These are phyloP conservation scores for Drosophila flavopinicola DNA, from an alignment of 2,888 invertebrate genomes.

Conservation along the genomic window DNA sequence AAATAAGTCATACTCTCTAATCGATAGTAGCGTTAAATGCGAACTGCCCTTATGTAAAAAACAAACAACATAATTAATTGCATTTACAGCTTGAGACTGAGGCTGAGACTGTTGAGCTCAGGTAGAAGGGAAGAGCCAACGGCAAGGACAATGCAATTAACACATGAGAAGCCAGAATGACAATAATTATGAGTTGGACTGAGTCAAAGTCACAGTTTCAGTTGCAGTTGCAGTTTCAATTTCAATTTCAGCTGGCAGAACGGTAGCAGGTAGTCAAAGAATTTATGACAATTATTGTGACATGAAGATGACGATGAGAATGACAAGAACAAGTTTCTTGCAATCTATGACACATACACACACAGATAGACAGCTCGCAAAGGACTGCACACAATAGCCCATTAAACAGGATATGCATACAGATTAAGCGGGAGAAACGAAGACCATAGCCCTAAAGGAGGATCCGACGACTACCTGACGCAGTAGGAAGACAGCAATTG, in stretches of 20 bases:
- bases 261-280: conserved; percentile 70
- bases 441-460: conserved; percentile 47
- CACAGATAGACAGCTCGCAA: conserved; percentile 48
- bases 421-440: conserved; percentile 49
- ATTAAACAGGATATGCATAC: conserved; percentile 61
- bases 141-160: conserved; percentile 43
- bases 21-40: conserved; percentile 27
- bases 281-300: conserved; percentile 76
- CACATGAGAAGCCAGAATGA: conserved; percentile 27
- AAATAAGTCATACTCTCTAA: conserved; percentile 26
- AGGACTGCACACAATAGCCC: conserved; percentile 38
- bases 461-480: conserved; percentile 52
- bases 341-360: background rate
- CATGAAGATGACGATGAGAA: conserved; percentile 42
- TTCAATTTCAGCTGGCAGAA: conserved; percentile 7
- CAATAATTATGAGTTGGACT: background rate
- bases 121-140: conserved; percentile 27
- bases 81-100: conserved; percentile 56
- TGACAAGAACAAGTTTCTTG: conserved; percentile 22
- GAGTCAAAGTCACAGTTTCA: conserved; percentile 1
- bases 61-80: conserved; percentile 46
- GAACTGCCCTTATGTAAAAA: background rate
- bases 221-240: conserved; percentile 15
- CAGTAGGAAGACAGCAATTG: conserved; percentile 12
- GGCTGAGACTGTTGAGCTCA: conserved; percentile 31